phyloP scores from a whole-genome alignment of 2,888 invertebrate genomes.

The Hydropsyche betteni region DNA sequence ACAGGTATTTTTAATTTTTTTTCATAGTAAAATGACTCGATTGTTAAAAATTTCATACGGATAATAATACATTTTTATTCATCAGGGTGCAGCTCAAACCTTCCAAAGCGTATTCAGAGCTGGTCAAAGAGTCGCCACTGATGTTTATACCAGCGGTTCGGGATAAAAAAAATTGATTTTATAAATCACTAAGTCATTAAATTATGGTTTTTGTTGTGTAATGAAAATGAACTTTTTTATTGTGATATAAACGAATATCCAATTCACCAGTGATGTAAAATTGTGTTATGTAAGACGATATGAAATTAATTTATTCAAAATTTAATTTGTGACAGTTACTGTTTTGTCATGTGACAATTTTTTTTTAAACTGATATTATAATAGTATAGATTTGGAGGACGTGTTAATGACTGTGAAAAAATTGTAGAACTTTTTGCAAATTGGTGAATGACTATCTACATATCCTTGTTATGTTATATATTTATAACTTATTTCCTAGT shows the following conservation, averaged over 20 bases:
- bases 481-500: conserved; percentile 1
- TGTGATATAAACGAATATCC: background rate
- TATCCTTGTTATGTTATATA: background rate
- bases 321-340: too few relatives aligned
- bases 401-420: too few relatives aligned
- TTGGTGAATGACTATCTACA: background rate
- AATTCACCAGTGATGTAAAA: background rate
- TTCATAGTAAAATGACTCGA: too few relatives aligned
- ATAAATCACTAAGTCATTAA: conserved; percentile 28
- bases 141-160: conserved; percentile 63
- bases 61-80: too few relatives aligned
- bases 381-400: too few relatives aligned
- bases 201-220: conserved; percentile 17
- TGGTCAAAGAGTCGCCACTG: conserved; percentile 65
- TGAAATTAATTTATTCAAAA: too few relatives aligned
- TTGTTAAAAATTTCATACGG: too few relatives aligned
- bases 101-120: conserved; percentile 73
- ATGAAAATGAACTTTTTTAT: conserved; percentile 6
- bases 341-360: too few relatives aligned
- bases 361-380: too few relatives aligned
- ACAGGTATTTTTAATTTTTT: conserved; percentile 64
- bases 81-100: conserved; percentile 76
- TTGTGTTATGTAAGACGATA: too few relatives aligned
- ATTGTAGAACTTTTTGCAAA: too few relatives aligned
- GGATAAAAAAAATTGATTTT: conserved; percentile 54